Evolutionary conservation across 1,140 invertebrate species (phyloP), one percentile per base, ranked within the genome.

Genomic region (Aphidius ervi): DNA sequence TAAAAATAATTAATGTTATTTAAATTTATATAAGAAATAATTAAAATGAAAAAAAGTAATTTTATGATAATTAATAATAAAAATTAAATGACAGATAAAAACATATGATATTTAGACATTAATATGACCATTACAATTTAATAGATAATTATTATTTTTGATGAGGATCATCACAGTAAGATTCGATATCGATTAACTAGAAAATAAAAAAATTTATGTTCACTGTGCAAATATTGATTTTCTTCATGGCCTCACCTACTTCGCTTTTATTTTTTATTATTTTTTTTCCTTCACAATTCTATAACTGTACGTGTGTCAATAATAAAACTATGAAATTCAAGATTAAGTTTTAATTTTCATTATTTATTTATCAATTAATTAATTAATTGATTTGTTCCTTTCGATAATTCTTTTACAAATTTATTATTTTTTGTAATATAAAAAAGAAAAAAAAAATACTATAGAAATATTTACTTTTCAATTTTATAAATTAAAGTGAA

Each of bases 81-180:
- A 16, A 16, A 16, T 16, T 16, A 16, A 16, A 16, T 16, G 16
- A 16, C 16, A 16, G 16, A 16, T 16, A 16, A 16, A 16, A 16
- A 16, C 16, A 16, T 16, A 16, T 16, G 16, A 16, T 16, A 16
- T 16, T 16, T 16, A 16, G 16, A 16, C 16, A 16, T 16, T 16
- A 16, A 16, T 16, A 1, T 16, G 16, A 16, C 1, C 16, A 16
- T 16, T 16, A 16, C 16, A 16, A 16, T 31, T 31, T 31, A 31
- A 31, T 2, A 31, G 23, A 31, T 31, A 31, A 31, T 31, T 31
- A 31, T 31, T 31, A 31, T 52, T 52, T 9, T 37, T 52, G 31
- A 52, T 52, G 49, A 52, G 49, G 39, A 52, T 52, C 49, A 52
- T 52, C 8, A 39, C 49, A 39, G 9, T 37, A 52, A 5, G 49